Percentiles rank a stretch among this genome's conserved stretches.
phyloP scores from a whole-genome alignment of 64 coral and sea anemone species.

The Montipora foliosa region DNA sequence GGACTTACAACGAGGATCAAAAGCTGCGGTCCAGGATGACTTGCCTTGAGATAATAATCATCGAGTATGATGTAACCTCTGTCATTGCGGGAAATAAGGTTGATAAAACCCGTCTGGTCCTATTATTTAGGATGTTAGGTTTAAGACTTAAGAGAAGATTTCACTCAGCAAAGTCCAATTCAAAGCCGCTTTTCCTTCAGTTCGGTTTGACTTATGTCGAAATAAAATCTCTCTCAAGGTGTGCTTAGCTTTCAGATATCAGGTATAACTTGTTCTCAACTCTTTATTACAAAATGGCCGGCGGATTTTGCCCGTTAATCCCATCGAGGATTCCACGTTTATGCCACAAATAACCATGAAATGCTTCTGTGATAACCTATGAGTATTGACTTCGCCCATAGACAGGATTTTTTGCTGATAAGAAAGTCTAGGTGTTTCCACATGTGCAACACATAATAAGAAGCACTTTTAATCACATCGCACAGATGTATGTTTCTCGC shows the following conservation, averaged over 20 bases:
- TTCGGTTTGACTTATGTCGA: conserved; percentile 31
- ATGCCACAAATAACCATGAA: conserved; percentile 20
- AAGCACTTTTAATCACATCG: conserved; percentile 35
- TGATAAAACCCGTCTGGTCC: neutral
- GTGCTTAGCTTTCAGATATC: conserved; percentile 5
- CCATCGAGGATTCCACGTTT: conserved; percentile 31
- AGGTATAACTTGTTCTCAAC: neutral
- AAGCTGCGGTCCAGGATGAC: neutral
- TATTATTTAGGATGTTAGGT: neutral
- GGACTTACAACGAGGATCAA: neutral
- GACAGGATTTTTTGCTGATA: conserved; percentile 16
- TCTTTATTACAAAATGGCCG: conserved; percentile 1
- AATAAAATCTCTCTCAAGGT: neutral
- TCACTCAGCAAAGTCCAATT: neutral
- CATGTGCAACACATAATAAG: conserved; percentile 38
- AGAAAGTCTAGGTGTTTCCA: neutral
- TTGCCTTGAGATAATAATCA: neutral
- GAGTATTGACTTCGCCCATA: neutral
- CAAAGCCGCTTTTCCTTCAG: conserved; percentile 25
- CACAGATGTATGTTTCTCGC: conserved; percentile 8
- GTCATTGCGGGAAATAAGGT: neutral
- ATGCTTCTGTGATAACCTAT: conserved; percentile 28
- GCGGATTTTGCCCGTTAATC: conserved; percentile 15
- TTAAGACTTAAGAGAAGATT: conserved; percentile 2
- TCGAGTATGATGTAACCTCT: neutral